Percentiles rank a stretch among this genome's conserved stretches.
Conservation (phyloP, 2,888 invertebrate species). For the Heliothis peltigera region DNA sequence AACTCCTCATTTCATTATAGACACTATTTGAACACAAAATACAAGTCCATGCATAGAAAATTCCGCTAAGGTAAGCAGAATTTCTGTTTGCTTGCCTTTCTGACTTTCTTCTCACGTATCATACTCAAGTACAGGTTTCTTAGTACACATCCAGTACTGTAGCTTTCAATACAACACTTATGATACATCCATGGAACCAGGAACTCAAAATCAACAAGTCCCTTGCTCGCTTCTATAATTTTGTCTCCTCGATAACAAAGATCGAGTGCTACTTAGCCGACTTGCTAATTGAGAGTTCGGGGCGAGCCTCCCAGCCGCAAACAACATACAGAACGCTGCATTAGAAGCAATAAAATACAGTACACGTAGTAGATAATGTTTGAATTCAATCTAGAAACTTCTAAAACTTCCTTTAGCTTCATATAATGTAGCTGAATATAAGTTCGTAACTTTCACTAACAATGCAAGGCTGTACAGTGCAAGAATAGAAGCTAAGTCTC, state of each 20-base stretch:
- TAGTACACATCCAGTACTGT: background rate
- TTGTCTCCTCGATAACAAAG: no score
- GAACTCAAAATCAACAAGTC: background rate
- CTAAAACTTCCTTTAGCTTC: background rate
- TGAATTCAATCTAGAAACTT: background rate
- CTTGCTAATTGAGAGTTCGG: background rate
- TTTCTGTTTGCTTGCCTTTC: slow-evolving; percentile 49
- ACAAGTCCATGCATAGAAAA: slow-evolving; percentile 63
- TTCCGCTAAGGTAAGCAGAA: slow-evolving; percentile 62
- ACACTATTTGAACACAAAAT: slow-evolving; percentile 66
- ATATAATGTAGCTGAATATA: background rate
- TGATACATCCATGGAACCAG: background rate
- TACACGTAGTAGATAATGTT: background rate
- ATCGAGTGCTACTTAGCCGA: background rate
- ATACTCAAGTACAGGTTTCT: background rate
- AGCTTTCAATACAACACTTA: background rate
- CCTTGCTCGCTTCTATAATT: no score
- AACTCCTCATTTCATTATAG: slow-evolving; percentile 63
- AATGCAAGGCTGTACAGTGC: background rate
- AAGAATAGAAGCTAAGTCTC: background rate
- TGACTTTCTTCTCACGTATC: background rate
- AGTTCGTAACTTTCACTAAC: no score
- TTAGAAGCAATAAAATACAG: background rate
- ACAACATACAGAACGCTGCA: background rate
- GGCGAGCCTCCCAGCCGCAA: background rate